Evolutionary conservation across 2,888 invertebrate genomes (phyloP), one percentile per base, ranked within the genome.

Genomic region (Ophioninae sp.): DNA sequence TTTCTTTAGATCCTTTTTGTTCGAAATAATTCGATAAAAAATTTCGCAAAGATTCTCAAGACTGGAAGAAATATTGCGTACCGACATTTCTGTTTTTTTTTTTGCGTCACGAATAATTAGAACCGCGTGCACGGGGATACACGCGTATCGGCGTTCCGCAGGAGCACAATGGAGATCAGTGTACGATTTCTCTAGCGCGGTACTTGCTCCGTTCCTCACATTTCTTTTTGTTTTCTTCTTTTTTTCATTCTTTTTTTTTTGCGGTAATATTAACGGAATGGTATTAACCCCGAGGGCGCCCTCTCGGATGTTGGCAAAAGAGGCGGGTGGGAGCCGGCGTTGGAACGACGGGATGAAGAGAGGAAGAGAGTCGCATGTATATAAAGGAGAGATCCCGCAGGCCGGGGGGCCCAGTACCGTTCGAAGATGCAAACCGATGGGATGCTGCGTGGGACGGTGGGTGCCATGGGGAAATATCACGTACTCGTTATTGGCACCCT

Each of bases 361-460:
- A 44, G 88, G 85, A 82, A 88, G 89, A 80, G 71, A 37, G 71
- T 56, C 67, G 74, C 81, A 89, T 86, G 89, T 86, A 90, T 92
- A 92, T 92, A 92, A 92, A 92, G 91, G 90, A 90, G 91, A 89
- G 90, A 89, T 91, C 88, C 89, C 90, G 86, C 87, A 89, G 88
- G 89, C 88, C 90, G 88, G 87, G 91, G 89, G 91, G 90, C 90
- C 91, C 91, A 92, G 92, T 92, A 90, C 90, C 90, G 91, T 90
- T 91, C 90, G 91, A 91, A 91, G 91, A 91, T 92, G 90, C 91
- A 89, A 89, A 85, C 89, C 87, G 90, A 88, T 86, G 90, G 90
- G 91, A 92, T 90, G 91, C 90, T 91, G 90, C 88, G 89, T 88
- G 88, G 87, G 88, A 89, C 90, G 88, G 30, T 30, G 30, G 90